Conservation (phyloP, 2,888 invertebrate genomes). For the Pecten maximus region DNA sequence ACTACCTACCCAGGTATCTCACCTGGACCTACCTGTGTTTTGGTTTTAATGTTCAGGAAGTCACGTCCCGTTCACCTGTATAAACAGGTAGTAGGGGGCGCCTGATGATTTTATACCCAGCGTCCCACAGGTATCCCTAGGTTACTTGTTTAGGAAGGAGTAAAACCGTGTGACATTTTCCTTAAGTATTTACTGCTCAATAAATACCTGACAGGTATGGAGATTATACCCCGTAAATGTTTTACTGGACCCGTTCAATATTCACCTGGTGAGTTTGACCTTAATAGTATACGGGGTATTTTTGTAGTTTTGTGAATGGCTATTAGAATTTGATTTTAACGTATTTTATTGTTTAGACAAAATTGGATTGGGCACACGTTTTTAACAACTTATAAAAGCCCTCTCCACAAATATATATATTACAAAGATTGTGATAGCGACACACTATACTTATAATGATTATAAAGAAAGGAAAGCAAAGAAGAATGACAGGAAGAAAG, state of each 20-base stretch:
- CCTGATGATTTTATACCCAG: not conserved
- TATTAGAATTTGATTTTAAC: too few relatives aligned
- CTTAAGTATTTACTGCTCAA: not conserved
- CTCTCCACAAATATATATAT: too few relatives aligned
- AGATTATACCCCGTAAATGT: not conserved
- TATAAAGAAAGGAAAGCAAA: too few relatives aligned
- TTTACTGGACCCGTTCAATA: not conserved
- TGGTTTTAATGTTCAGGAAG: not conserved
- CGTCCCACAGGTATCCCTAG: not conserved
- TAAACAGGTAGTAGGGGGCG: not conserved
- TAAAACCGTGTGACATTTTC: not conserved
- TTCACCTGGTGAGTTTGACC: not conserved
- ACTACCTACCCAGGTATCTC: not conserved
- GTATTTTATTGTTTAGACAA: too few relatives aligned
- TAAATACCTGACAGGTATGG: not conserved
- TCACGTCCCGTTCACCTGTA: not conserved
- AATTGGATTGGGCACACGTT: too few relatives aligned
- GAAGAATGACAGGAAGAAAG: too few relatives aligned
- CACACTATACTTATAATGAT: too few relatives aligned
- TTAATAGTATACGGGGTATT: too few relatives aligned
- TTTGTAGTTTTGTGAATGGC: too few relatives aligned
- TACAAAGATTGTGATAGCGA: too few relatives aligned
- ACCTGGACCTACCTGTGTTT: slow-evolving; percentile 2
- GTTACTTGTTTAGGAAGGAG: not conserved
- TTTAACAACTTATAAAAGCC: too few relatives aligned